Evolutionary conservation across 2,797 vertebrate genomes (phyloP), one percentile per base, ranked within the genome.

Genomic region (Apogon talboti): DNA sequence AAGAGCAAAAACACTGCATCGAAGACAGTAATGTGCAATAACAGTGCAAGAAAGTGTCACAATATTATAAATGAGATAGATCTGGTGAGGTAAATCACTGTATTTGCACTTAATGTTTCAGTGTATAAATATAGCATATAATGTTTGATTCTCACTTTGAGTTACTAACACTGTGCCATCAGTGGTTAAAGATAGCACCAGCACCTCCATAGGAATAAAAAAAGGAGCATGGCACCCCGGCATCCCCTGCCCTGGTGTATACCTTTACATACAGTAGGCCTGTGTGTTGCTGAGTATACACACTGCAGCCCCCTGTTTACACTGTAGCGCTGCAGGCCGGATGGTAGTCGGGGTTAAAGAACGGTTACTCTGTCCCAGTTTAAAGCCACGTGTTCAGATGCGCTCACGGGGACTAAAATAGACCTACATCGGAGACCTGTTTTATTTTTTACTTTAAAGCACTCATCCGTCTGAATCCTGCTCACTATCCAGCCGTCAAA

Each of bases 331-430:
- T 76, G 65, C 68, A 86, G 83, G 82, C 76, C 15, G 46, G 52
- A 50, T 49, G 66, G 80, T 59, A 74, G 73, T 78, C 70, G 72
- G 79, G 83, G 86, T 89, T 76, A 85, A 84, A 81, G 73, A 81
- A 78, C 64, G 62, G 79, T 78, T 74, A 85, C 75, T 65, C 76
- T 84, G 85, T 86, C 85, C 88, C 74, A 83, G 64, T 88, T 89
- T 84, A 47, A 71, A 57, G 84, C 74, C 87, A 89, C 83, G 71
- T 89, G 88, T 50, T 79, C 69, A 76, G 44, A 69, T 76, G 69
- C 61, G 54, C 80, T 83, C 62, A 71, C 60, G 44, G 66, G 46
- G 76, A 81, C 81, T 19, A 69, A 89, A 85, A 89, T 83, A 86
- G 82, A 78, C 60, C 55, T 15, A 51, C 61, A 84, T 37, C 24